Percentiles rank a stretch among this genome's conserved stretches.
Evolutionary conservation across 2,113 vertebrate species (phyloP).

Genomic region (Pagrus major): DNA sequence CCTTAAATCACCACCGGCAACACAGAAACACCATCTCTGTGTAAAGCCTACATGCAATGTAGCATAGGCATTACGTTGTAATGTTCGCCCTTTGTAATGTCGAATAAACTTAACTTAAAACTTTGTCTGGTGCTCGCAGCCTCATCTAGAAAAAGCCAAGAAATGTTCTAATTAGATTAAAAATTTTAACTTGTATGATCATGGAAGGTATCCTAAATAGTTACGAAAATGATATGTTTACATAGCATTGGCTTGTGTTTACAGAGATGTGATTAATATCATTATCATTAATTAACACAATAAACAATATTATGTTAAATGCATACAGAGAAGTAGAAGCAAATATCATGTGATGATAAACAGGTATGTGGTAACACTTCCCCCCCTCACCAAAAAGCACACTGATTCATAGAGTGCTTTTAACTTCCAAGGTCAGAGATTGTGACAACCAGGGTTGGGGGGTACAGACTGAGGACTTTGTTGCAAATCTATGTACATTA

Average conservation of each 20-base stretch:
- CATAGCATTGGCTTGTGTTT: background rate
- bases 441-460: background rate
- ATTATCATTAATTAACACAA: background rate
- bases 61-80: too few species aligned
- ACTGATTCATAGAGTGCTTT: background rate
- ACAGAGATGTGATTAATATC: background rate
- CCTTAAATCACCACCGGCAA: too few species aligned
- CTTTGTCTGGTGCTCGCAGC: background rate
- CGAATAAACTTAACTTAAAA: background rate
- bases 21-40: too few species aligned
- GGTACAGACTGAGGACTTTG: background rate
- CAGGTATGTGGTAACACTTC: background rate
- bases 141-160: background rate
- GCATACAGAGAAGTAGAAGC: background rate
- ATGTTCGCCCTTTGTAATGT: too few species aligned
- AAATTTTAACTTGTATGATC: background rate
- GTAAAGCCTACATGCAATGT: too few species aligned
- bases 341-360: background rate
- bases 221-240: background rate
- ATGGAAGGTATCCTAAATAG: background rate
- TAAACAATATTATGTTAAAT: too few species aligned
- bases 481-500: background rate
- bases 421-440: background rate
- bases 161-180: background rate
- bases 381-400: too few species aligned